Conservation (phyloP, 2,888 invertebrate genomes). For the Muscina levida region DNA sequence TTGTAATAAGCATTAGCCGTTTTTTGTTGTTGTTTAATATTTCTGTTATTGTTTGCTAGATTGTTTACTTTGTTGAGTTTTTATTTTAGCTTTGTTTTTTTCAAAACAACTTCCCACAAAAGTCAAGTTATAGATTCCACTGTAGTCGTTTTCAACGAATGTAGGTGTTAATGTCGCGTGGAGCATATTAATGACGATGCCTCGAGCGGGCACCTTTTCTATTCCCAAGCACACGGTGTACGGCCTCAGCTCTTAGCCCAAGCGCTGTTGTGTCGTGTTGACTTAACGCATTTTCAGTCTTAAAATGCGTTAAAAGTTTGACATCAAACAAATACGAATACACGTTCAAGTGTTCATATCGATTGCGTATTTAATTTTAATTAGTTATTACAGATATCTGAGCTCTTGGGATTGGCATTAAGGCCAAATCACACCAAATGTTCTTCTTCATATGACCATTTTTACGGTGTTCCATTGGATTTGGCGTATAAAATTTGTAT, state of each 20-base stretch:
- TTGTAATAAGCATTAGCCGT: constrained; percentile 42
- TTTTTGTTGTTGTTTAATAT: constrained; percentile 42
- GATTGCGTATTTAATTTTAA: constrained; percentile 48
- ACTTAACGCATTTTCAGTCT: constrained; percentile 21
- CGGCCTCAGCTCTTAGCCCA: constrained; percentile 18
- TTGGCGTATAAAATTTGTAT: constrained; percentile 44
- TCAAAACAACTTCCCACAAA: constrained; percentile 61
- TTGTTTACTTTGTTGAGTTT: constrained; percentile 8
- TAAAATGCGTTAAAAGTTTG: constrained; percentile 46
- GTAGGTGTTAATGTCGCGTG: constrained; percentile 63
- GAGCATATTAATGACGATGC: constrained; percentile 53
- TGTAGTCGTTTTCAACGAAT: constrained; percentile 18
- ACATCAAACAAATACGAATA: constrained; percentile 37
- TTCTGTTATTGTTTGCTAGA: constrained; percentile 30
- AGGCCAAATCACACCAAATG: constrained; percentile 2
- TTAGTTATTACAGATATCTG: constrained; percentile 17
- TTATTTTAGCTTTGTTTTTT: constrained; percentile 47
- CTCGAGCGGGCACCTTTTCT: constrained; percentile 28
- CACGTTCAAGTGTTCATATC: background rate
- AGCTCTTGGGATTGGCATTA: background rate
- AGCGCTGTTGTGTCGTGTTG: constrained; percentile 10
- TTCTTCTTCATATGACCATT: constrained; percentile 14
- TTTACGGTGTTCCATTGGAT: constrained; percentile 10
- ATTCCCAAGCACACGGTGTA: constrained; percentile 26
- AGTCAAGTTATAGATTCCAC: constrained; percentile 44